phyloP scores from a whole-genome alignment of 1,140 invertebrate species.

The Phymorhynchus buccinoides region DNA sequence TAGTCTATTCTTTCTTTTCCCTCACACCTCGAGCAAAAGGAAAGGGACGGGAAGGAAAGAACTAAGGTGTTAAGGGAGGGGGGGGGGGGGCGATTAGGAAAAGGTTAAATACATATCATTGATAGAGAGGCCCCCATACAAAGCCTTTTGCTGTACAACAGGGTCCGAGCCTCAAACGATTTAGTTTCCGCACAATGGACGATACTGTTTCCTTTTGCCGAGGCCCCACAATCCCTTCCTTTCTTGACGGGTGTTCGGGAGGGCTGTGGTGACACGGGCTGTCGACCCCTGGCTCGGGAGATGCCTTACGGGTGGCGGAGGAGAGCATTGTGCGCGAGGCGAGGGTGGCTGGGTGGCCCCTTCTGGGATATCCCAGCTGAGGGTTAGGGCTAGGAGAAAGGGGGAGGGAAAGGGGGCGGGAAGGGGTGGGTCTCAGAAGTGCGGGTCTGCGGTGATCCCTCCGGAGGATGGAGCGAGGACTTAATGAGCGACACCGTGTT shows the following conservation, averaged over 20 bases:
- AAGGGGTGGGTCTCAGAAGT: not conserved
- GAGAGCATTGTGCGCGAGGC: not conserved
- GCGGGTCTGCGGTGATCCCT: no score
- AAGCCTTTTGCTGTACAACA: not conserved
- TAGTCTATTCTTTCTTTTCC: not conserved
- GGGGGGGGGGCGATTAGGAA: not conserved
- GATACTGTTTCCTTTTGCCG: not conserved
- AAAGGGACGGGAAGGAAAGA: no score
- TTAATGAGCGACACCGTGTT: no score
- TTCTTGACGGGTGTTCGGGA: not conserved
- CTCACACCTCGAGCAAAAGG: no score
- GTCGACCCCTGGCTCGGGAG: not conserved
- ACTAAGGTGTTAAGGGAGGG: no score
- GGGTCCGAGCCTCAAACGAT: not conserved
- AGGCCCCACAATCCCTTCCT: not conserved
- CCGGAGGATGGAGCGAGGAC: no score
- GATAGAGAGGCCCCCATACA: not conserved
- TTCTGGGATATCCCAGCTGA: no score
- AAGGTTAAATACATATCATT: conserved; percentile 8
- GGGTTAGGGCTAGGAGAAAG: not conserved
- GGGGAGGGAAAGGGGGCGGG: not conserved
- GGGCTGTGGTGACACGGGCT: not conserved
- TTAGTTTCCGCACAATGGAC: not conserved
- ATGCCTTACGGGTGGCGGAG: not conserved
- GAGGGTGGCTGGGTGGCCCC: not conserved